Conservation (phyloP, 92 coral and sea anemone genomes). For the Siderastrea siderea region DNA sequence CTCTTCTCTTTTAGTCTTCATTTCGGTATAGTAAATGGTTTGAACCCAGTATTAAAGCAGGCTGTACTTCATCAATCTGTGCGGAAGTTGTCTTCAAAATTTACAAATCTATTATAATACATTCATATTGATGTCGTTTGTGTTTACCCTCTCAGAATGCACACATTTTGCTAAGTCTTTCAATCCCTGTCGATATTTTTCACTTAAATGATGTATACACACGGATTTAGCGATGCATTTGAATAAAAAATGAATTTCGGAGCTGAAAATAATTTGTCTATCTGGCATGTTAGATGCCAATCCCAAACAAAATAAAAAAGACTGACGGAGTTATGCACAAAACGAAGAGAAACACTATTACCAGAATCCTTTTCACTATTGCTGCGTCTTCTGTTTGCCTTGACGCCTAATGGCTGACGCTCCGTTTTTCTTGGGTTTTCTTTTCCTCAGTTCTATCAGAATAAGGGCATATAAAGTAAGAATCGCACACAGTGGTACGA, state of each 20-base stretch:
- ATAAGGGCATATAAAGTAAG: no score
- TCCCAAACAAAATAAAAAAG: slow-evolving; percentile 6
- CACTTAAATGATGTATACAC: not conserved
- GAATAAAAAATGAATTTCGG: not conserved
- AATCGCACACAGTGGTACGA: not conserved
- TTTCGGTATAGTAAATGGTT: no score
- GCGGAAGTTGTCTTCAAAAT: no score
- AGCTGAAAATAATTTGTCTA: no score
- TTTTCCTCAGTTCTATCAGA: not conserved
- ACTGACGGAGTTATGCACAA: not conserved
- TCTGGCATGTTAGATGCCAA: not conserved
- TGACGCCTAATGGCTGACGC: slow-evolving; percentile 6
- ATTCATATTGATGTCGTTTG: no score
- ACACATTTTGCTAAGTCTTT: not conserved
- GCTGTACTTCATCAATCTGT: no score
- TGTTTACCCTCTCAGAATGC: not conserved
- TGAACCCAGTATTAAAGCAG: no score
- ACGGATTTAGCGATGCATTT: slow-evolving; percentile 19
- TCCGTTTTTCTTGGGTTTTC: not conserved
- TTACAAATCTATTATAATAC: no score
- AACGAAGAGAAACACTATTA: no score
- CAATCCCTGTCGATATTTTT: no score
- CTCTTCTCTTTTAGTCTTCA: no score
- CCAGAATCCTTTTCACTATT: not conserved
- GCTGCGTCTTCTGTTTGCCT: not conserved